These are phyloP conservation scores for Trichomalopsis sarcophagae DNA, from an alignment of 1,140 invertebrate species.

Conservation along the genomic window DNA sequence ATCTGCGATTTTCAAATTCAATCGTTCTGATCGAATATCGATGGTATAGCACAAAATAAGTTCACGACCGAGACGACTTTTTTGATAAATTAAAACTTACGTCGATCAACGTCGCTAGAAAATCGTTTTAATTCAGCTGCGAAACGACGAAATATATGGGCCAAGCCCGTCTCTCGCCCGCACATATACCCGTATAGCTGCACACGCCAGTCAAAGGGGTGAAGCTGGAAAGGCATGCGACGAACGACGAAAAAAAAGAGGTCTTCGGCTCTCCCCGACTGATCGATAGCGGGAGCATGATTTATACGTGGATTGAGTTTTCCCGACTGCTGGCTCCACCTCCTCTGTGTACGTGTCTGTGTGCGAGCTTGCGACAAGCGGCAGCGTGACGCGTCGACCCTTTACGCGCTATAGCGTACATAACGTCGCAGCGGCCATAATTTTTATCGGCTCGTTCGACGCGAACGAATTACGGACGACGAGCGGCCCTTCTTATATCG, in stretches of 20 bases:
- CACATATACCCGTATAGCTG: not conserved
- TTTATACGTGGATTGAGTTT: slow-evolving; percentile 59
- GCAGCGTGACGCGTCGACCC: slow-evolving; percentile 4
- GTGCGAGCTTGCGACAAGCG: not conserved
- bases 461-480: not conserved
- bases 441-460: slow-evolving; percentile 30
- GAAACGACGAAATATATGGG: not conserved
- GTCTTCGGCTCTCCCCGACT: slow-evolving; percentile 26
- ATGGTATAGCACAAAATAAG: not conserved
- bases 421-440: slow-evolving; percentile 6
- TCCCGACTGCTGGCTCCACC: slow-evolving; percentile 23
- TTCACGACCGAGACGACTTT: too few species aligned
- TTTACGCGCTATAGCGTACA: not conserved
- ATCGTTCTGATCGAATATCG: not conserved
- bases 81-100: too few species aligned
- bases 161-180: not conserved
- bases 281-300: slow-evolving; percentile 56
- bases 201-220: not conserved
- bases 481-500: not conserved
- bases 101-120: not conserved
- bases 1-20: not conserved
- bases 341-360: not conserved
- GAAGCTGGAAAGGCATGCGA: not conserved
- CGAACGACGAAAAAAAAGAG: not conserved
- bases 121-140: not conserved